Base-by-base conservation (phyloP, 2,797 vertebrate genomes). In the Miichthys miiuy region DNA sequence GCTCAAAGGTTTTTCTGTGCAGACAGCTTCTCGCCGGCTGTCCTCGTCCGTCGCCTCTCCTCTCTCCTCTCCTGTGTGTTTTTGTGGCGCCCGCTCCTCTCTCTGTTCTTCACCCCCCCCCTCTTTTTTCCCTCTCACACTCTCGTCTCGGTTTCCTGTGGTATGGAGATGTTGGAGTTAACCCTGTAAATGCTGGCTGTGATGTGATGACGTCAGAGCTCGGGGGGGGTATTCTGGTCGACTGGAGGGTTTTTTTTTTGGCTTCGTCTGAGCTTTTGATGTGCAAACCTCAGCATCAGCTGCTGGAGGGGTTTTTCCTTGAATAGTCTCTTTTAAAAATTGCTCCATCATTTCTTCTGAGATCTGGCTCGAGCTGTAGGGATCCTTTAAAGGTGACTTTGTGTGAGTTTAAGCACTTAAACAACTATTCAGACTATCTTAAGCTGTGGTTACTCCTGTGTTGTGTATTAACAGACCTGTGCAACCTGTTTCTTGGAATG, bases 171-270 rank as follows among this genome's bases (percentile, higher is more conserved):
- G 75, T 61, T 12, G 46, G 11, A 5, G 85, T 96, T 96, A 96
- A 96, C 95, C 93, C 93, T 86, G 23, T 92, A 88, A 82, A 52
- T 90, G 92, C 94, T 13, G 84, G 71, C 14, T 65, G 48, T 38
- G 34, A 72, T 44, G n/a, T 30, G 68, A 65, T 90, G 88, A 90
- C 68, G 66, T 86, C 0, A 20, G 2, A 73, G 75, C 41, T 13
- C 8, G 34, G 34, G 69, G 64, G 67, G 69, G 64, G 67, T 23
- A 27, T 68, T 68, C 44, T 54, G 17, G 25, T 50, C 1, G 14
- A 41, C 14, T 20, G 18, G 27, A 20, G 42, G 50, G 6, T 30
- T 38, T 38, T 0, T 27, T 27, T 38, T 56, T 75, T 23, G 20
- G 48, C 54, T 68, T 72, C 2, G 65, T 75, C 66, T 50, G 21